Evolutionary conservation across 2,888 invertebrate genomes (phyloP).

Genomic region (Empis stercorea): DNA sequence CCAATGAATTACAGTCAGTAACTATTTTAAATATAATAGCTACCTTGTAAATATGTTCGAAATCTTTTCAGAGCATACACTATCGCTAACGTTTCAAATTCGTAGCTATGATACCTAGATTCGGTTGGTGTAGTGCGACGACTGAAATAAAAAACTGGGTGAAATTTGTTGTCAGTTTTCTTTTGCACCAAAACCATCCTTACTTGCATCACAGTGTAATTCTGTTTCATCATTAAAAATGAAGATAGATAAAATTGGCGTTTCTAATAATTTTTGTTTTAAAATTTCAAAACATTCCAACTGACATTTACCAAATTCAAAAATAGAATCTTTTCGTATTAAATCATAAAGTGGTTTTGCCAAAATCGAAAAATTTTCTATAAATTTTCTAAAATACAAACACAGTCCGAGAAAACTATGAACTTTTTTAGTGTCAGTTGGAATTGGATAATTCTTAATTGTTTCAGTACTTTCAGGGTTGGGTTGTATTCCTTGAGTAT

Average conservation of each 20-base stretch:
- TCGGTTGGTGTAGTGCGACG: too few species aligned
- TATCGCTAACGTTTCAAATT: too few species aligned
- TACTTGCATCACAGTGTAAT: conserved; percentile 5
- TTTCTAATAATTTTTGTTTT: conserved; percentile 1
- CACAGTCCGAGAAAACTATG: conserved; percentile 6
- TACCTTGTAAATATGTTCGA: too few species aligned
- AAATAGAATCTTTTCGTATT: conserved; percentile 1
- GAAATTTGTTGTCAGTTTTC: too few species aligned
- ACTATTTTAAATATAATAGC: too few species aligned
- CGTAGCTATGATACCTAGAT: too few species aligned
- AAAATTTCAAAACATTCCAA: conserved; percentile 4
- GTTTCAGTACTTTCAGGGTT: conserved; percentile 13
- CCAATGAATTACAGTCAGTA: too few species aligned
- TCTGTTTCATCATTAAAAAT: too few species aligned
- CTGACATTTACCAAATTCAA: conserved; percentile 4
- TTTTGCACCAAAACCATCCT: conserved; percentile 2
- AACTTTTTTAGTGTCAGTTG: conserved; percentile 5
- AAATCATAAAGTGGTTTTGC: conserved; percentile 5
- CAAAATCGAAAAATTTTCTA: not conserved
- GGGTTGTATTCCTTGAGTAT: conserved; percentile 12
- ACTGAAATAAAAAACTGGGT: too few species aligned
- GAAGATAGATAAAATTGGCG: conserved; percentile 3
- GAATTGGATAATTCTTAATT: conserved; percentile 15
- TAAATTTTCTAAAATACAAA: conserved; percentile 4
- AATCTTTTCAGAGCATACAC: too few species aligned